These are phyloP conservation scores for Cecropterus lyciades DNA, from an alignment of 1,140 invertebrate species.

Conservation along the genomic window DNA sequence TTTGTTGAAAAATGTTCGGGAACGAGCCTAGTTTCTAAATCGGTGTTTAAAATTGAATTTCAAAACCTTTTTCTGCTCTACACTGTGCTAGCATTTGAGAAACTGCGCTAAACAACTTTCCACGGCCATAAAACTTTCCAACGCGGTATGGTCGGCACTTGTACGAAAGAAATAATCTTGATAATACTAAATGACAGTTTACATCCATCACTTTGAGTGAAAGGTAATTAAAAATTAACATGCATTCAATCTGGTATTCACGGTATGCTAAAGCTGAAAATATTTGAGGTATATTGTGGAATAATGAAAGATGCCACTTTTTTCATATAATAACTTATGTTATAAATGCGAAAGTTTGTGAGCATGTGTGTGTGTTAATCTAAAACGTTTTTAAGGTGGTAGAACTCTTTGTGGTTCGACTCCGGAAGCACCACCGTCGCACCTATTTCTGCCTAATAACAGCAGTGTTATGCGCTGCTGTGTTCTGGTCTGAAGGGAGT, in stretches of 20 bases:
- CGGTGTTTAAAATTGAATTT: slow-evolving; percentile 16
- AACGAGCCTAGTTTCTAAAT: slow-evolving; percentile 29
- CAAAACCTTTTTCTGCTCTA: slow-evolving; percentile 12
- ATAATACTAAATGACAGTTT: slow-evolving; percentile 33
- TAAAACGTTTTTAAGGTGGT: too few species aligned
- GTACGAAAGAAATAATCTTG: slow-evolving; percentile 30
- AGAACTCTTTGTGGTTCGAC: too few species aligned
- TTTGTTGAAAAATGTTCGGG: slow-evolving; percentile 30
- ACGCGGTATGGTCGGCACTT: slow-evolving; percentile 1
- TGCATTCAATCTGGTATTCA: slow-evolving; percentile 20
- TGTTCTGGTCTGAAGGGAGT: too few species aligned
- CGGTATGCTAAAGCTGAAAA: slow-evolving; percentile 20
- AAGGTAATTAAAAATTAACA: slow-evolving; percentile 29
- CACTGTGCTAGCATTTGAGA: slow-evolving; percentile 23
- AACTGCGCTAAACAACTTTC: slow-evolving; percentile 21
- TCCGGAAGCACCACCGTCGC: too few species aligned
- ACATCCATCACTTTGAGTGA: slow-evolving; percentile 31
- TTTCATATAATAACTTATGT: too few species aligned
- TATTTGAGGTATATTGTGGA: background rate
- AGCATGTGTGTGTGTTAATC: too few species aligned
- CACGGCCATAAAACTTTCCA: slow-evolving; percentile 32
- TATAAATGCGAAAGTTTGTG: too few species aligned
- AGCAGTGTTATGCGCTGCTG: too few species aligned
- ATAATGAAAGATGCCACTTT: too few species aligned
- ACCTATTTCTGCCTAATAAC: too few species aligned